Conservation (phyloP, 2,113 vertebrate genomes). For the Xiphorhynchus elegans region DNA sequence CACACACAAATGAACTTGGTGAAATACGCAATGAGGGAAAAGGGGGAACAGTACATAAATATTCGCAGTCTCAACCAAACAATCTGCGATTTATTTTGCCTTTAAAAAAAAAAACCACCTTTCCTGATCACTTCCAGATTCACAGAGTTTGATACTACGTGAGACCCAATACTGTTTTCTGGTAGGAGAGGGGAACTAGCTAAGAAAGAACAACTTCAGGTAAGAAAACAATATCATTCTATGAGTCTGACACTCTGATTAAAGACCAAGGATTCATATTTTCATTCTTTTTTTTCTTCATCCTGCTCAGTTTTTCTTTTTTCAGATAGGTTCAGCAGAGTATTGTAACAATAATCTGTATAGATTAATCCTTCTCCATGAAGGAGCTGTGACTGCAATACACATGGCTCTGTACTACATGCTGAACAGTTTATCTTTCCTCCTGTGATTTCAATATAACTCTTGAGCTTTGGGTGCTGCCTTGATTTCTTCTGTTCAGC, state of each 20-base stretch:
- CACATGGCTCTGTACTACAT: rapidly evolving
- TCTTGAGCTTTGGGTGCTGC: not conserved
- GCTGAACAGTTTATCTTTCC: not conserved
- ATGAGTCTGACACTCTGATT: slow-evolving; percentile 55
- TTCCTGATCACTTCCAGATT: slow-evolving; percentile 84
- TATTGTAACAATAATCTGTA: not conserved
- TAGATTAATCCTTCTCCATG: not conserved
- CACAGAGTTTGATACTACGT: slow-evolving; percentile 73
- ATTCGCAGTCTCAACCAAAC: slow-evolving; percentile 78
- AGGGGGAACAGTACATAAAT: slow-evolving; percentile 80
- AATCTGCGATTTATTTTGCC: slow-evolving; percentile 78
- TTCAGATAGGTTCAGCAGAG: not conserved
- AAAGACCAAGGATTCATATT: slow-evolving; percentile 41
- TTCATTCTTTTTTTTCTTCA: not conserved
- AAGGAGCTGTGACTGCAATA: not conserved
- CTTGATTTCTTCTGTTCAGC: not conserved
- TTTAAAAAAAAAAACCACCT: slow-evolving; percentile 75
- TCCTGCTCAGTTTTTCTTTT: not conserved
- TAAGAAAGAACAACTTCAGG: slow-evolving; percentile 72
- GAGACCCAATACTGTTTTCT: slow-evolving; percentile 76
- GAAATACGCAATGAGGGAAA: slow-evolving; percentile 78
- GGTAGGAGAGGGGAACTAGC: slow-evolving; percentile 66
- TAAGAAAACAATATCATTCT: slow-evolving; percentile 73
- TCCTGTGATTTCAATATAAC: not conserved
- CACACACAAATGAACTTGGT: slow-evolving; percentile 74